Evolutionary conservation across 2,113 vertebrate species (phyloP).

Genomic region (Bothrops jararaca): DNA sequence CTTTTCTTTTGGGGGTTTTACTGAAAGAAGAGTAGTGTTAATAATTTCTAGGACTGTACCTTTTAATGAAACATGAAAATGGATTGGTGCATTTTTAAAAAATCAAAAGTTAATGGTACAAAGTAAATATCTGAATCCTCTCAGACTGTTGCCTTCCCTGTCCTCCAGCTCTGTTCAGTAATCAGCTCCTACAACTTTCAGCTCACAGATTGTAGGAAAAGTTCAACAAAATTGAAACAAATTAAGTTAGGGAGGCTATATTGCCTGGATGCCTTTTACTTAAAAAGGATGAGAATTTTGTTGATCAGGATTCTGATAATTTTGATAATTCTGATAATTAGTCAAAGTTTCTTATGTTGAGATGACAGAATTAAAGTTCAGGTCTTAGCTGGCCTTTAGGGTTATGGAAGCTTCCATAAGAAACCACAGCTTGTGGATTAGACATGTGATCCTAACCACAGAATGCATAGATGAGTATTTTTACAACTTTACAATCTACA

Average conservation of each 20-base stretch:
- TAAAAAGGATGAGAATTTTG: not conserved
- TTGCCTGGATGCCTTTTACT: not conserved
- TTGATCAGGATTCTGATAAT: not conserved
- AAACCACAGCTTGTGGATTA: too few relatives aligned
- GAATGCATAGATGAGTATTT: too few relatives aligned
- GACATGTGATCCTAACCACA: too few relatives aligned
- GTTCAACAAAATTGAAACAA: not conserved
- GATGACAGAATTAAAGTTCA: not conserved
- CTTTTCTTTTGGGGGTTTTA: constrained; percentile 18
- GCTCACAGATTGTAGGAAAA: not conserved
- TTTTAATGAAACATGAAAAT: not conserved
- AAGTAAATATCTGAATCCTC: not conserved
- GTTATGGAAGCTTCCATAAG: not conserved
- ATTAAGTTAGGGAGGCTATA: not conserved
- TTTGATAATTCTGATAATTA: not conserved
- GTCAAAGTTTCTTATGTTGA: not conserved
- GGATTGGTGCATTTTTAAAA: not conserved
- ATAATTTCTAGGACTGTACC: constrained; percentile 38
- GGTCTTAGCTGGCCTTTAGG: not conserved
- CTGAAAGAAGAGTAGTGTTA: constrained; percentile 14
- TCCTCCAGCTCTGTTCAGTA: not conserved
- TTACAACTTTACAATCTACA: too few relatives aligned
- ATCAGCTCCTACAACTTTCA: not conserved
- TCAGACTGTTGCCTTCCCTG: not conserved
- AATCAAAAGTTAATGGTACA: constrained; percentile 15